Evolutionary conservation across 2,113 vertebrate species (phyloP), one percentile per base, ranked within the genome.

Genomic region (Pteruthius melanotis): DNA sequence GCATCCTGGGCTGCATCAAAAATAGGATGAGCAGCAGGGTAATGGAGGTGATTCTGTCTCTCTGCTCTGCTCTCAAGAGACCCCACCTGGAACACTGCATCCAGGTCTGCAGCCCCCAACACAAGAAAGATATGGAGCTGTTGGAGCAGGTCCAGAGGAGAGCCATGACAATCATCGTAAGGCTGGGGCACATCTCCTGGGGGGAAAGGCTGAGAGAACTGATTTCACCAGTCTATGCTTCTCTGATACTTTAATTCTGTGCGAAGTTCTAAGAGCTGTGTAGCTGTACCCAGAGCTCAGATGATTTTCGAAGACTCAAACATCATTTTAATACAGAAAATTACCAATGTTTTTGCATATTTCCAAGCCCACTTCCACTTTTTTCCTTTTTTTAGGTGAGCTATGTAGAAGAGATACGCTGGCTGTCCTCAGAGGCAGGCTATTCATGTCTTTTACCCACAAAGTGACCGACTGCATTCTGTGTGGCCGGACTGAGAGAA

Each of bases 91-190:
- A 45, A 30, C 23, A 26, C 39, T 47, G 22, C 2, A 5, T 15
- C 6, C 12, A 20, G 10, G 21, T 27, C 28, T 61, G 47, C 20
- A 5, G 6, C 1, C 7, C 22, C 2, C 39, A n/a, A 4, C 2
- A 21, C 4, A 37, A 11, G 18, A 70, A 63, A 47, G 5, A 30
- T n/a, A 12, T 21, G 18, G 37, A 59, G 24, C 2, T 56, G 5
- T 24, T 47, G 7, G 6, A 76, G 9, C 1, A 2, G 16, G 45
- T 81, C 11, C 20, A 44, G 28, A 54, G 18, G 7, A 86, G 7
- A n/a, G 14, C 16, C 24, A 39, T 11, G 21, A 47, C 35, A 28
- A 26, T 66, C 4, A 35, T 15, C 31, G 66, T 27, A 23, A 21
- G 28, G 3, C 8, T 50, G 20, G 6, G 56, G 22, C 23, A 18